A percentile compares a stretch with the other conserved stretches of the same genome.
These are phyloP conservation scores for Phanerotoma sp. DNA, from an alignment of 2,888 invertebrate species.

Conservation along the genomic window DNA sequence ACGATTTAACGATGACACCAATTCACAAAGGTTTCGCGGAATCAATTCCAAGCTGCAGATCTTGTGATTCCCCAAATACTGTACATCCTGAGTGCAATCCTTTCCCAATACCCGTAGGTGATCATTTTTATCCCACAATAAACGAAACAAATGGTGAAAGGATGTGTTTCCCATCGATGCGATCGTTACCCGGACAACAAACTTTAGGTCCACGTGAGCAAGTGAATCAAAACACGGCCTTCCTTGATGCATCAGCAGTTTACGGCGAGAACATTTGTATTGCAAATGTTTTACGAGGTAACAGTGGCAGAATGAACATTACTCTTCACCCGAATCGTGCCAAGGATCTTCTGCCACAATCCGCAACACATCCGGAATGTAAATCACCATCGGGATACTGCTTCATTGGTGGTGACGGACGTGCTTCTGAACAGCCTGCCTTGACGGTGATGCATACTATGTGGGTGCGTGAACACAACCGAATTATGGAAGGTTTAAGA, in stretches of 20 bases:
- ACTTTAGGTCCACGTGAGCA: constrained; percentile 87
- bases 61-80: constrained; percentile 82
- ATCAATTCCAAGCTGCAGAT: constrained; percentile 85
- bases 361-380: constrained; percentile 81
- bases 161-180: constrained; percentile 92
- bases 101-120: constrained; percentile 84
- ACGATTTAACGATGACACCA: constrained; percentile 93
- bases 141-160: constrained; percentile 81
- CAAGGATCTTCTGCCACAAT: constrained; percentile 79
- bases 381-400: constrained; percentile 83
- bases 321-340: constrained; percentile 73
- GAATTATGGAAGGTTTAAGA: constrained; percentile 75
- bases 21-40: constrained; percentile 89
- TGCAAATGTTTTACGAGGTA: constrained; percentile 73
- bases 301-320: constrained; percentile 79
- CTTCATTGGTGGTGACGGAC: constrained; percentile 86
- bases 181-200: constrained; percentile 89
- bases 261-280: constrained; percentile 90
- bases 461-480: constrained; percentile 88
- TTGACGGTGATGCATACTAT: constrained; percentile 86
- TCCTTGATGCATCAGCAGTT: constrained; percentile 81
- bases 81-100: constrained; percentile 95
- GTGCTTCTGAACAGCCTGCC: constrained; percentile 91
- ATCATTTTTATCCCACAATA: constrained; percentile 86
- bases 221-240: constrained; percentile 91